Evolutionary conservation across 2,888 invertebrate species (phyloP).

Genomic region (Drosophila glabriapex): DNA sequence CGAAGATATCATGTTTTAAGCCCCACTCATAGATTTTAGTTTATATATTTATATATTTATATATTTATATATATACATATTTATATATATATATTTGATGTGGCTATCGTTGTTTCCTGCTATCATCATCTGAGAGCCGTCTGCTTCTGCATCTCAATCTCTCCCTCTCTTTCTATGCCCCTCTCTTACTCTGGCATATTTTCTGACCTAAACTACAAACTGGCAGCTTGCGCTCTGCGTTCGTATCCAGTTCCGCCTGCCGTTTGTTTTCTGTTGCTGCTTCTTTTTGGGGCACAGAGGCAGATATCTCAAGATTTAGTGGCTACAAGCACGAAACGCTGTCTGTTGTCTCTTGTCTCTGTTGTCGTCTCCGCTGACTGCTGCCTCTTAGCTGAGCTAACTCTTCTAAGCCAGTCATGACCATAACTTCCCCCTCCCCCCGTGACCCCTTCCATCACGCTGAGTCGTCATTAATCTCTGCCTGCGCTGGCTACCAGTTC

Average conservation of each 20-base stretch:
- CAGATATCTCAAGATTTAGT: constrained; percentile 65
- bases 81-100: neutral
- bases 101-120: neutral
- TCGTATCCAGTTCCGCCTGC: constrained; percentile 12
- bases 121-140: neutral
- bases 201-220: constrained; percentile 4
- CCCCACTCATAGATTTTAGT: too few species aligned
- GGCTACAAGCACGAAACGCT: constrained; percentile 61
- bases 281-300: constrained; percentile 6
- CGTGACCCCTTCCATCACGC: neutral
- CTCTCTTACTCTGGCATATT: neutral
- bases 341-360: constrained; percentile 3
- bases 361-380: constrained; percentile 24
- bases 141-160: neutral
- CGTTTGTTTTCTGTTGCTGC: constrained; percentile 6
- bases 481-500: constrained; percentile 71
- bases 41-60: neutral
- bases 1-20: neutral
- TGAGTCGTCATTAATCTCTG: constrained; percentile 68
- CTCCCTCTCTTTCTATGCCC: neutral
- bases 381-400: constrained; percentile 42
- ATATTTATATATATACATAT: neutral
- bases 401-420: constrained; percentile 45
- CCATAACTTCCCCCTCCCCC: neutral
- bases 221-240: constrained; percentile 24